A percentile compares a stretch with the other conserved stretches of the same genome.
Conservation (phyloP, 1,140 invertebrate genomes). For the Lepidurus arcticus region DNA sequence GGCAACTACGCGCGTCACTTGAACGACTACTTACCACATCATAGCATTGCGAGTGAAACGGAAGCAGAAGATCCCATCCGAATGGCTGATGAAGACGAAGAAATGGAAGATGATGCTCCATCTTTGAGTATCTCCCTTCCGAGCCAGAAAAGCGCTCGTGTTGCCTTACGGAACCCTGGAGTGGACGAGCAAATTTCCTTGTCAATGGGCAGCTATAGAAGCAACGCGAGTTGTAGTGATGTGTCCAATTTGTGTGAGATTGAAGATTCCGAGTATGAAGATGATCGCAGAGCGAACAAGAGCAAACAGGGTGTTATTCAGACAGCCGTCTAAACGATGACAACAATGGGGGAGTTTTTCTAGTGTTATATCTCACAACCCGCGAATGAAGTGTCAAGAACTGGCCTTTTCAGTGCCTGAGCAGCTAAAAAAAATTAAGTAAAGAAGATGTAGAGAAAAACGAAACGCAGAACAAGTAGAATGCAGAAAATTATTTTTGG, state of each 20-base stretch:
- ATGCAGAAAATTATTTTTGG: constrained; percentile 12
- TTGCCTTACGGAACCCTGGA: constrained; percentile 38
- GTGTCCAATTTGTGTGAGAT: constrained; percentile 85
- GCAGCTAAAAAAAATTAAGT: background rate
- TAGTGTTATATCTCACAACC: background rate
- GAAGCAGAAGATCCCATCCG: constrained; percentile 39
- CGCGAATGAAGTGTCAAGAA: background rate
- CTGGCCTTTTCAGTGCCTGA: constrained; percentile 17
- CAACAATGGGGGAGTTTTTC: background rate
- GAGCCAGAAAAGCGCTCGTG: constrained; percentile 34
- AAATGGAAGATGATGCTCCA: constrained; percentile 51
- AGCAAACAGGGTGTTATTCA: constrained; percentile 26
- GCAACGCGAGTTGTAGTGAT: constrained; percentile 62
- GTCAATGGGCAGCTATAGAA: constrained; percentile 59
- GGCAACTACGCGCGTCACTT: constrained; percentile 72
- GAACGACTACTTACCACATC: constrained; percentile 73
- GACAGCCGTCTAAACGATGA: constrained; percentile 30
- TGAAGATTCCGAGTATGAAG: constrained; percentile 67
- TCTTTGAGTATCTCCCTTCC: constrained; percentile 39
- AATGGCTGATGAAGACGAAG: constrained; percentile 40
- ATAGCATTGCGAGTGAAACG: constrained; percentile 53
- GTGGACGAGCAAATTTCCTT: constrained; percentile 66
- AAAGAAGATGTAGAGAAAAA: background rate
- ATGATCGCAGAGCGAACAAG: constrained; percentile 26
- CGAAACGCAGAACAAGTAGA: background rate